Percentiles rank a stretch among this genome's conserved stretches.
Conservation (phyloP, 2,113 vertebrate genomes). For the Clarias magur region DNA sequence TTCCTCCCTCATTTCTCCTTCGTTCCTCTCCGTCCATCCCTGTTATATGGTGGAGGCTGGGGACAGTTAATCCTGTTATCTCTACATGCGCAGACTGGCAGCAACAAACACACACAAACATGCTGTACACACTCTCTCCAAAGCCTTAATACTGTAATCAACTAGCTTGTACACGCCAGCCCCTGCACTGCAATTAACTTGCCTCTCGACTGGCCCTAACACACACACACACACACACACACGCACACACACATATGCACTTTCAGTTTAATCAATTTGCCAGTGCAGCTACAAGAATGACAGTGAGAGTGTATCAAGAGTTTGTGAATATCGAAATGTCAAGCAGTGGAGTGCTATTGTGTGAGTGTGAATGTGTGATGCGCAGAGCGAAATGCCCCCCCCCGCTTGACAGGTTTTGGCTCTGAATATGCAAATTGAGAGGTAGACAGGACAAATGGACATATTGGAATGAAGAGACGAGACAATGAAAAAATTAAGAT, state of each 20-base stretch:
- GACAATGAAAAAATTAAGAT: not conserved
- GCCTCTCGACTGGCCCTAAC: slow-evolving; percentile 34
- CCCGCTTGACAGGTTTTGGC: slow-evolving; percentile 17
- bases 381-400: not conserved
- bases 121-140: slow-evolving; percentile 37
- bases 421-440: slow-evolving; percentile 20
- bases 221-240: slow-evolving; percentile 26
- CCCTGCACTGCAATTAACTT: slow-evolving; percentile 52
- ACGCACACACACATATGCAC: slow-evolving; percentile 24
- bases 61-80: slow-evolving; percentile 75
- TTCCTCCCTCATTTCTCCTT: slow-evolving; percentile 47
- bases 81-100: slow-evolving; percentile 69
- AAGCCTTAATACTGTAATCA: slow-evolving; percentile 54
- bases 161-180: slow-evolving; percentile 47
- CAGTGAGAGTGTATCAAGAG: slow-evolving; percentile 21
- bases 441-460: not conserved
- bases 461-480: slow-evolving; percentile 21
- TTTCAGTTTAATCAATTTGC: slow-evolving; percentile 41
- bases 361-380: not conserved
- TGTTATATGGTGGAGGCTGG: slow-evolving; percentile 67
- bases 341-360: slow-evolving; percentile 36
- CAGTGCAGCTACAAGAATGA: slow-evolving; percentile 34
- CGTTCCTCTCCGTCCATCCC: slow-evolving; percentile 51
- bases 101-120: slow-evolving; percentile 59
- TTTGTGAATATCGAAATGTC: slow-evolving; percentile 38